Evolutionary conservation across 1,140 invertebrate genomes (phyloP), one percentile per base, ranked within the genome.

Genomic region (Tetragonula clypearis): DNA sequence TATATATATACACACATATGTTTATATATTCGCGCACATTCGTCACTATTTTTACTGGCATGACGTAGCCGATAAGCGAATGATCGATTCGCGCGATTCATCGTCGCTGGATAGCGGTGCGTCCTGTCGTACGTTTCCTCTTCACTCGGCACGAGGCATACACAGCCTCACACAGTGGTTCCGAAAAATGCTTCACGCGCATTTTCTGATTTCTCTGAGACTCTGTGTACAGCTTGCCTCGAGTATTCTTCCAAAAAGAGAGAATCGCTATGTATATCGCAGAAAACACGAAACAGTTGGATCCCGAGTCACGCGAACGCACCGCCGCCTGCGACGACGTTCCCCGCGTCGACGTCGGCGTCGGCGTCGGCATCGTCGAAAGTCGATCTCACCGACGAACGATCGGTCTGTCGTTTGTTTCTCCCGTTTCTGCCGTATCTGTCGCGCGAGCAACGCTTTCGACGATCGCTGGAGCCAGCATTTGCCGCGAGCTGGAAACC

Each of bases 21-120:
- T 49, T 49, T 49, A 49, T 79, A 89, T 86, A 88, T 75, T 89
- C 85, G 85, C 88, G 86, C 88, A 85, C 79, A 89, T 58, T 84
- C 41, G 41, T 78, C 65, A 82, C 81, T 79, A 62, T 72, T 49
- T 49, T 49, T 79, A 72, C 56, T 58, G 68, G 86, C 86, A 87
- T 87, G 86, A 55, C 56, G 68, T 84, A 86, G 84, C 76, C 56
- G 30, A 80, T 85, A 86, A 65, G 81, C 77, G 72, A 83, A 82
- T 49, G 74, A 68, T 86, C 66, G 71, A 66, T 74, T 68, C 75
- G 56, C 77, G 73, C 77, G 73, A 76, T 35, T 12, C 15, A 30
- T 53, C 55, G 65, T 73, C 69, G 79, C 71, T 71, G 23, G 79
- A 75, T 71, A 6, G 49, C 69, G 78, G 78, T 71, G 84, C 82